phyloP scores from a whole-genome alignment of 2,113 vertebrate genomes.

The Manacus vitellinus region DNA sequence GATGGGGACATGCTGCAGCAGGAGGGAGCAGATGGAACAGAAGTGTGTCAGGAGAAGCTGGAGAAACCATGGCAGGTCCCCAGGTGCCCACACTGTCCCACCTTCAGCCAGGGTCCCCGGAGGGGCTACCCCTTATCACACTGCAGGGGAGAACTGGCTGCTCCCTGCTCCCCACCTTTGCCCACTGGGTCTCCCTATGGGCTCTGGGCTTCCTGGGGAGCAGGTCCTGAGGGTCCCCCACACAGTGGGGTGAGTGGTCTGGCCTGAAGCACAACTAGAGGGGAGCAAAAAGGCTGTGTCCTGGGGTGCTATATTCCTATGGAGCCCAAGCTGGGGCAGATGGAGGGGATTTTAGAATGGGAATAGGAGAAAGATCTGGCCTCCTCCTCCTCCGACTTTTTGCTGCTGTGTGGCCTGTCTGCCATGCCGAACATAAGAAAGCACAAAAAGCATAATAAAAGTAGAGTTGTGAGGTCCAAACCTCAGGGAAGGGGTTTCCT shows the following conservation, averaged over 20 bases:
- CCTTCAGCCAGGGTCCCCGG: not conserved
- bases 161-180: not conserved
- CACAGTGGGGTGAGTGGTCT: accelerated
- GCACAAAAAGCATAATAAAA: not conserved
- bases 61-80: constrained; percentile 10
- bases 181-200: accelerated
- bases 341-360: not conserved
- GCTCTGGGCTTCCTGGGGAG: accelerated
- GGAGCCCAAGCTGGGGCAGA: not conserved
- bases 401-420: not conserved
- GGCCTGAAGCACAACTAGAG: not conserved
- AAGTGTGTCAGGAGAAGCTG: constrained; percentile 23
- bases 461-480: not conserved
- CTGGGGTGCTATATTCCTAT: not conserved
- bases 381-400: not conserved
- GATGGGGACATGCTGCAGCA: accelerated
- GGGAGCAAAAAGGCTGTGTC: not conserved
- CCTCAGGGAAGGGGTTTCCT: not conserved
- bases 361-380: not conserved
- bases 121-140: constrained; percentile 19
- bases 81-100: not conserved
- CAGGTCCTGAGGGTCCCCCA: not conserved
- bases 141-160: not conserved
- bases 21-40: not conserved
- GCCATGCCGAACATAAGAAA: not conserved